Base-by-base conservation (phyloP, 2,888 invertebrate species). In the Drosophila ezoana region DNA sequence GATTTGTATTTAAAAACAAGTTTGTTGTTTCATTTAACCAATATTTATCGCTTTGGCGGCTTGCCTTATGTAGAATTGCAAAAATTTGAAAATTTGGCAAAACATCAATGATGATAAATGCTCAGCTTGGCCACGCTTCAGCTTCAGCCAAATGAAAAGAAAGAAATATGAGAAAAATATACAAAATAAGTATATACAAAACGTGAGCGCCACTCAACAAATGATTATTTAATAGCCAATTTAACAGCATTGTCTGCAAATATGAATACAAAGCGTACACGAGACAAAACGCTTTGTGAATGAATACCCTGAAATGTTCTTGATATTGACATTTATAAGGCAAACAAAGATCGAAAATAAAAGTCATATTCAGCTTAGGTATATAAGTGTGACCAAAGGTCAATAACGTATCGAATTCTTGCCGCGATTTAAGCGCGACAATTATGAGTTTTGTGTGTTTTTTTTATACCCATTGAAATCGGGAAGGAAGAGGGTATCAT, bases 221-320 rank as follows among this genome's bases (percentile, higher is more conserved):
- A 83, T 72, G 72, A 78, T 89, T 70, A 69, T 85, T 87, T 82
- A 89, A 89, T 82, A 56, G 77, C 72, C 79, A 84, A 84, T 78
- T 87, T 72, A 67, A 72, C 54, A 43, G 54, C 86, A 80, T 89
- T 79, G 79, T 79, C 61, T 63, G 68, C 66, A 76, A 52, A 65
- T 65, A 45, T 66, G 74, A 66, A 81, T 68, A 58, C 23, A 43
- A 64, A 47, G 49, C 45, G 56, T 40, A 61, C 9, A 45, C 16
- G 57, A 60, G 43, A 41, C 41, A 37, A 59, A 47, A 33, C 23
- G 33, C 6, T 13, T 5, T 33, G 20, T 49, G 20, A 18, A 66
- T 64, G 51, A 81, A 66, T 56, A 49, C 38, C 47, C 28, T 38
- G 10, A 47, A 72, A 54, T 53, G 80, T 79, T 86, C 83, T 88